Conservation (phyloP, 2,797 vertebrate genomes). For the Myotis pilosus region DNA sequence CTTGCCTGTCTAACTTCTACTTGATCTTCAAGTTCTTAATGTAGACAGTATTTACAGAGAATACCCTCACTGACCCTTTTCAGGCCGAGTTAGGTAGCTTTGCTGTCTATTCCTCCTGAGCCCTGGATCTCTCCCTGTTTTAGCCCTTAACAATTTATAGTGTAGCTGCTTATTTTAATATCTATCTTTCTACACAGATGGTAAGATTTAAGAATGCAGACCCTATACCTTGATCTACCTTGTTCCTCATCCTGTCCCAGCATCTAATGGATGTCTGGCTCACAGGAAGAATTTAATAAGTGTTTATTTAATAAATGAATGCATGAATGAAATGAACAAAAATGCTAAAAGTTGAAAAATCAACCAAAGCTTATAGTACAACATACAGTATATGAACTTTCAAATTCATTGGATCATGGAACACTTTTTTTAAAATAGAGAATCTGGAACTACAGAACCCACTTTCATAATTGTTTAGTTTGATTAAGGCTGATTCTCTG, state of each 20-base stretch:
- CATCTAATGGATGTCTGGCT: not conserved
- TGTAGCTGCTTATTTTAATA: not conserved
- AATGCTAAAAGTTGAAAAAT: not conserved
- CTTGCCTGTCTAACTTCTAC: not conserved
- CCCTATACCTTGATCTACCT: not conserved
- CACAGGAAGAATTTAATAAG: not conserved
- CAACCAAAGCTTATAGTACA: not conserved
- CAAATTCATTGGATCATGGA: not conserved
- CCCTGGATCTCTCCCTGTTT: not conserved
- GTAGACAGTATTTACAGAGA: not conserved
- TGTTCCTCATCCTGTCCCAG: not conserved
- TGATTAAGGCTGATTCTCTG: not conserved
- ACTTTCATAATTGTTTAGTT: not conserved
- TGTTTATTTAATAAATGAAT: not conserved
- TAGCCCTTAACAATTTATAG: not conserved
- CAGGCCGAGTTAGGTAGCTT: not conserved
- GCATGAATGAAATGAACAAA: not conserved
- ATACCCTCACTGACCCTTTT: not conserved
- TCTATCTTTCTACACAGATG: not conserved
- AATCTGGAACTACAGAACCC: not conserved
- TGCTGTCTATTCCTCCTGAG: not conserved
- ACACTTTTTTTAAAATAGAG: not conserved
- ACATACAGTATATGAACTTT: not conserved
- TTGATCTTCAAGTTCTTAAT: not conserved
- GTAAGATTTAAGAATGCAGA: not conserved